Percentiles rank a stretch among this genome's conserved stretches.
phyloP scores from a whole-genome alignment of 1,140 invertebrate species.

The Drosophila tsacasi region DNA sequence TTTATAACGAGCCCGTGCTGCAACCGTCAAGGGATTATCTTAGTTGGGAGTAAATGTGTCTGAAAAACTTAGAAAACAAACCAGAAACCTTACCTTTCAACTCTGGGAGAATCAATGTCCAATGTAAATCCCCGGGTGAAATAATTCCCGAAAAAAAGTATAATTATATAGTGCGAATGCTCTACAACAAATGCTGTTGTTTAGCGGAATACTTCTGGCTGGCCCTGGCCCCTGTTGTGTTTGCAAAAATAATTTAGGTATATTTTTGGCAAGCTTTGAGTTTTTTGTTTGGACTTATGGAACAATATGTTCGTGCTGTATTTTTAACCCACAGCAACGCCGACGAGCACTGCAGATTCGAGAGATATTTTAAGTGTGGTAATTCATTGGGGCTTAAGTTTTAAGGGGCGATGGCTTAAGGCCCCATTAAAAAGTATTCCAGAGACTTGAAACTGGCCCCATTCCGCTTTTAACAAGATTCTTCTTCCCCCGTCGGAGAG shows the following conservation, averaged over 20 bases:
- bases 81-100: background rate
- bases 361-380: slow-evolving; percentile 5
- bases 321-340: slow-evolving; percentile 18
- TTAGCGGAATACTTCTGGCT: slow-evolving; percentile 1
- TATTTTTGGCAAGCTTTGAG: slow-evolving; percentile 52
- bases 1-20: slow-evolving; percentile 29
- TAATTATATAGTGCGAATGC: slow-evolving; percentile 27
- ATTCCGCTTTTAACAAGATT: slow-evolving; percentile 48
- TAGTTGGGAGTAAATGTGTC: slow-evolving; percentile 9
- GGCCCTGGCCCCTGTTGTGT: slow-evolving; percentile 33
- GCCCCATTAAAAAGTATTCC: slow-evolving; percentile 24
- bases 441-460: slow-evolving; percentile 28
- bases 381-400: slow-evolving; percentile 28
- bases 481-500: slow-evolving; percentile 12
- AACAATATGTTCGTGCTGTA: slow-evolving; percentile 22
- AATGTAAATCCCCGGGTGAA: slow-evolving; percentile 10
- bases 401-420: slow-evolving; percentile 23
- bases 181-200: slow-evolving; percentile 23
- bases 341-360: slow-evolving; percentile 11
- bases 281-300: slow-evolving; percentile 12
- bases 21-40: slow-evolving; percentile 7
- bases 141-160: slow-evolving; percentile 3
- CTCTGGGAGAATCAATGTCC: background rate
- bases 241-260: slow-evolving; percentile 31
- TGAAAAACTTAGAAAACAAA: slow-evolving; percentile 9